These are phyloP conservation scores for Paracentrotus lividus DNA, from an alignment of 53 echinoderm and acorn worm species.

Conservation along the genomic window DNA sequence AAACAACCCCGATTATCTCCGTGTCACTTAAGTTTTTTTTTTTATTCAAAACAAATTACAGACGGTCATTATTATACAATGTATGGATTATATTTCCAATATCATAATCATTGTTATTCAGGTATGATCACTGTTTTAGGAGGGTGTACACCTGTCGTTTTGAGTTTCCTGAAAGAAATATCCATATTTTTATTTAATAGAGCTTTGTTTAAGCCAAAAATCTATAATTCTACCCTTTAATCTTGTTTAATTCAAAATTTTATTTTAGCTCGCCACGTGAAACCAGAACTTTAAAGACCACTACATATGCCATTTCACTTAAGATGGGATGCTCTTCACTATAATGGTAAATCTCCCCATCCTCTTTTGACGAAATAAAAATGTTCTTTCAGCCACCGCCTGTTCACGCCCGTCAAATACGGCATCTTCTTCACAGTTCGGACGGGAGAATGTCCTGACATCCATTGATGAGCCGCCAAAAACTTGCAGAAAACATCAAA, in stretches of 20 bases:
- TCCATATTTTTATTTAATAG: neutral
- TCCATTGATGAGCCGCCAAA: constrained; percentile 53
- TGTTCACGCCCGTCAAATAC: constrained; percentile 53
- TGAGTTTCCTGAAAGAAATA: neutral
- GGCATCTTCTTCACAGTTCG: neutral
- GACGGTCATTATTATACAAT: no score
- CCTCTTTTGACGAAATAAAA: constrained; percentile 36
- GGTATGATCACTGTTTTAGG: no score
- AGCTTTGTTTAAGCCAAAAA: neutral
- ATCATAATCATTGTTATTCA: no score
- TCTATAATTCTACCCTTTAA: neutral
- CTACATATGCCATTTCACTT: constrained; percentile 28
- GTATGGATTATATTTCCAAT: no score
- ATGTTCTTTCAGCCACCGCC: constrained; percentile 58
- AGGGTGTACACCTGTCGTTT: no score
- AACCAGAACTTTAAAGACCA: neutral
- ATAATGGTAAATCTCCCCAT: constrained; percentile 18
- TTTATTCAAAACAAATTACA: no score
- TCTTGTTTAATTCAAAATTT: neutral
- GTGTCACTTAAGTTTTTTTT: no score
- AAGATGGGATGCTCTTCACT: neutral
- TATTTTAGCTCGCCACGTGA: neutral
- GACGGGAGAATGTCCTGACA: constrained; percentile 16
- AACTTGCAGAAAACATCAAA: constrained; percentile 61
- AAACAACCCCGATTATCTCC: no score